Evolutionary conservation across 2,888 invertebrate species (phyloP), one percentile per base, ranked within the genome.

Genomic region (Scaeva pyrastri): DNA sequence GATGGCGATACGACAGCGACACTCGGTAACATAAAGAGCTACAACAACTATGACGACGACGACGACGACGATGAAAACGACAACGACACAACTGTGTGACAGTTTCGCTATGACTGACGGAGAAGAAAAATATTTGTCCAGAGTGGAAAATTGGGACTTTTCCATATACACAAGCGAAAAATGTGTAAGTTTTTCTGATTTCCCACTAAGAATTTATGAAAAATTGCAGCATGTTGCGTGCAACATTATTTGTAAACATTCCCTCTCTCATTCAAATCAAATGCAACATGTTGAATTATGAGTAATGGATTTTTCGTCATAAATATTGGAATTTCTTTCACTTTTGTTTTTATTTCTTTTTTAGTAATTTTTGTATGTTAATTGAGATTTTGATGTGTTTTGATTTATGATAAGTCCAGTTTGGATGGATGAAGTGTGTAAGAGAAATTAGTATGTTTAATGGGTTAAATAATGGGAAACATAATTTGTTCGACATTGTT

Each of bases 141-240:
- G n/a, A n/a, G 31, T 72, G 66, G 72, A 26, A 85, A 76, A 72
- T 85, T 80, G 43, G 74, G 78, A 70, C 79, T 79, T 84, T 79
- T 79, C 79, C 84, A 64, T 77, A 41, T 41, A 11, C 41, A 70
- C 39, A 31, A 36, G 8, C 8, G 31, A 58, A 58, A 26, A 36
- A 58, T 16, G 14, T 45, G 41, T 60, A 16, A 19, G 11, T 43
- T 68, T 36, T 52, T 31, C 2, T 50, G 48, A 36, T 48, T 21
- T n/a, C 58, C 7, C 6, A 19, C 2, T 5, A 4, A 45, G 2
- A 39, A 43, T 21, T 3, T 66, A 12, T 16, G 52, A 19, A 31
- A 66, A 60, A 71, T n/a, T 70, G 74, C 83, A 79, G 72, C 84
- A 80, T 72, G 80, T 85, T 80, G 84, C 84, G 64, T 66, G 84